Percentiles rank a stretch among this genome's conserved stretches.
phyloP scores from a whole-genome alignment of 2,888 invertebrate species.

The Lithophane socia region DNA sequence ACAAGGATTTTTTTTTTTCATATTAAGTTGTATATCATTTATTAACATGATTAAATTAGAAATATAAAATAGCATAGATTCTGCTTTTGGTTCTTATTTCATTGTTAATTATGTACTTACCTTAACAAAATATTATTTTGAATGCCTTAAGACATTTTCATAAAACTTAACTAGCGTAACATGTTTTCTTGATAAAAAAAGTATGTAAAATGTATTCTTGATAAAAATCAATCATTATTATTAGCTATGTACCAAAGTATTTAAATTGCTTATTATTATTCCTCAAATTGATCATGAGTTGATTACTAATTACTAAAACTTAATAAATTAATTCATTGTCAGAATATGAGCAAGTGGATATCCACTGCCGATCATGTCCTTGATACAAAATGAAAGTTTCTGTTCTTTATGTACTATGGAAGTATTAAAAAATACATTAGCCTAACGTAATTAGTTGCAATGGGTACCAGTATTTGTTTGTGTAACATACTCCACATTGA shows the following conservation, averaged over 20 bases:
- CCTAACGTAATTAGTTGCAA: neutral
- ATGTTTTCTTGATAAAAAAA: too few relatives aligned
- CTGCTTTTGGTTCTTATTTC: conserved; percentile 41
- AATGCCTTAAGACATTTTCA: conserved; percentile 21
- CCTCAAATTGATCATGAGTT: conserved; percentile 20
- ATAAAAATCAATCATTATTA: conserved; percentile 25
- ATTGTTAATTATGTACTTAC: conserved; percentile 48
- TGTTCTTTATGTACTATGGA: neutral
- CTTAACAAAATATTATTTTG: conserved; percentile 35
- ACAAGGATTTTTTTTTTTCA: conserved; percentile 70
- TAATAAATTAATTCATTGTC: conserved; percentile 10
- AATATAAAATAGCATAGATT: conserved; percentile 64
- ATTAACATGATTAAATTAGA: conserved; percentile 56
- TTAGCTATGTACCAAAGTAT: conserved; percentile 31
- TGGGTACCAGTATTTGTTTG: too few relatives aligned
- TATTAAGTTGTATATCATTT: conserved; percentile 74
- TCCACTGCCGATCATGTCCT: neutral
- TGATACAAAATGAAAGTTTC: conserved; percentile 1
- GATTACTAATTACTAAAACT: conserved; percentile 5
- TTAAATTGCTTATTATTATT: conserved; percentile 8
- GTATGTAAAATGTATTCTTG: conserved; percentile 22
- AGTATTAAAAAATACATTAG: conserved; percentile 12
- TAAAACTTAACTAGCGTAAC: conserved; percentile 32
- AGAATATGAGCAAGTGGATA: conserved; percentile 6
- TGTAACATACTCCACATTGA: too few relatives aligned